phyloP scores from a whole-genome alignment of 2,888 invertebrate genomes.

The Pheosia tremula region DNA sequence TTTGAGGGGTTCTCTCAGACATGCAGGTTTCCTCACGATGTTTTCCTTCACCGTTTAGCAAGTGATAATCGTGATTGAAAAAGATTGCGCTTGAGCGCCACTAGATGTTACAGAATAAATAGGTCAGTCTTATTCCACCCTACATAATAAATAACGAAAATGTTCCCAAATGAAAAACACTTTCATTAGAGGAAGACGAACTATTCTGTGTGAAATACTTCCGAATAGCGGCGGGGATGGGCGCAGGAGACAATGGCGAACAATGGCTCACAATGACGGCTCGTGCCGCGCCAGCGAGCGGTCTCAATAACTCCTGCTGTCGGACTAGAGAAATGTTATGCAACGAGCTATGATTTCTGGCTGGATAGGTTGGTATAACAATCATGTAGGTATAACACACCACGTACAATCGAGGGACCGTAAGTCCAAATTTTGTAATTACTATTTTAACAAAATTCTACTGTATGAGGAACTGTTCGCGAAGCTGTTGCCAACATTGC shows the following conservation, averaged over 20 bases:
- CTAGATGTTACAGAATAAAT: not conserved
- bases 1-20: no score
- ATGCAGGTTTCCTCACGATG: no score
- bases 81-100: no score
- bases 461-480: no score
- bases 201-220: conserved; percentile 45
- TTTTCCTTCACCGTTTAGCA: no score
- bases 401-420: no score
- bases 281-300: conserved; percentile 17
- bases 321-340: not conserved
- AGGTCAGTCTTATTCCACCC: not conserved
- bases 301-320: conserved; percentile 37
- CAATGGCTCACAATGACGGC: conserved; percentile 39
- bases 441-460: no score
- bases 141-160: conserved; percentile 8
- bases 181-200: conserved; percentile 34
- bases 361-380: no score
- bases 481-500: no score
- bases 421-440: no score
- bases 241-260: conserved; percentile 26
- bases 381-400: no score
- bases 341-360: not conserved
- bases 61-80: no score
- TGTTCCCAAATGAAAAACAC: conserved; percentile 35
- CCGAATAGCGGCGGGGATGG: conserved; percentile 17